Percentiles rank a stretch among this genome's conserved stretches.
phyloP scores from a whole-genome alignment of 2,888 invertebrate species.

The Dolomedes plantarius region DNA sequence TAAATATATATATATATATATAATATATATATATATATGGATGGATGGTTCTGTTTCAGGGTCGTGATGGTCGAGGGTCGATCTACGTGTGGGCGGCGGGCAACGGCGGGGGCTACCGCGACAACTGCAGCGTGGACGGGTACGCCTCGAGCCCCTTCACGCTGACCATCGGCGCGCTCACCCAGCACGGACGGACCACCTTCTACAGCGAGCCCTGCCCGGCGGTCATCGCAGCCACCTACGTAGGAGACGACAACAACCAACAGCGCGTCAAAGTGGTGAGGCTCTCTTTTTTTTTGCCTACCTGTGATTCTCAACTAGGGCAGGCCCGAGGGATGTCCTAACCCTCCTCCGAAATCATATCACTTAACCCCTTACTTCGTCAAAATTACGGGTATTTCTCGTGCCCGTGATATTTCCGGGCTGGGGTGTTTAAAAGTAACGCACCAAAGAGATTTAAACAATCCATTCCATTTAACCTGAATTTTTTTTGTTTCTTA shows the following conservation, averaged over 20 bases:
- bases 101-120: conserved; percentile 88
- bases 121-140: conserved; percentile 95
- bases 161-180: conserved; percentile 85
- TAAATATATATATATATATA: too few species aligned
- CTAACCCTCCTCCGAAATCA: too few species aligned
- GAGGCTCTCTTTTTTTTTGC: conserved; percentile 1
- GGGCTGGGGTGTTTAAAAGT: too few species aligned
- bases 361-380: too few species aligned
- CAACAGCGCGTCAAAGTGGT: conserved; percentile 74
- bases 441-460: too few species aligned
- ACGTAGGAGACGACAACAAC: conserved; percentile 73
- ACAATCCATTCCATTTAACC: too few species aligned
- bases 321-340: too few species aligned
- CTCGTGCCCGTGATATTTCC: too few species aligned
- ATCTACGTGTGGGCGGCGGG: conserved; percentile 96
- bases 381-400: too few species aligned
- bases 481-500: too few species aligned
- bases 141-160: conserved; percentile 90
- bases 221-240: conserved; percentile 72
- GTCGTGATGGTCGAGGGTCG: conserved; percentile 85
- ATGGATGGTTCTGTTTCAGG: too few species aligned
- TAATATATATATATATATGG: too few species aligned
- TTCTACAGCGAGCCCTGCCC: conserved; percentile 74
- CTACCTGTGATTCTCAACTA: background rate
- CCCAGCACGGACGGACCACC: conserved; percentile 74